Conservation (phyloP, 1,140 invertebrate genomes). For the Conus betulinus region DNA sequence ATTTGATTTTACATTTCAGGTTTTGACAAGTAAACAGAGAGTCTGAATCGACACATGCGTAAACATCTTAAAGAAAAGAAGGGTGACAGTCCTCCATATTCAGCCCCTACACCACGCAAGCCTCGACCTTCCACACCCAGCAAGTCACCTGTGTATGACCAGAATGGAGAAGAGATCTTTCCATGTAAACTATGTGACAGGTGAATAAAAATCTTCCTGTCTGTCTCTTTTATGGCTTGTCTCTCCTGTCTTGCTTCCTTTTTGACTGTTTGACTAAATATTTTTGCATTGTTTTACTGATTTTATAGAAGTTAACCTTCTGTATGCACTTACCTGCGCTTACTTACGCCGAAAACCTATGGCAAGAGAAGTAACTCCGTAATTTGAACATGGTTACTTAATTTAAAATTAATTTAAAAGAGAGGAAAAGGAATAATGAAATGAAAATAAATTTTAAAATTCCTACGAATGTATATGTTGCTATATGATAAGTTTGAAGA, state of each 20-base stretch:
- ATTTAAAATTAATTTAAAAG: too few species aligned
- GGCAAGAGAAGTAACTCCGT: too few species aligned
- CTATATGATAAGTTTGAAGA: too few species aligned
- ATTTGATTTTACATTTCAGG: conserved; percentile 77
- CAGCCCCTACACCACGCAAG: conserved; percentile 29
- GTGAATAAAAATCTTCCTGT: conserved; percentile 82
- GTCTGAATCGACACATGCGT: conserved; percentile 85
- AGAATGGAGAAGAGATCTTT: conserved; percentile 79
- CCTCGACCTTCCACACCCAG: conserved; percentile 44
- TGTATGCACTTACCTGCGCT: too few species aligned
- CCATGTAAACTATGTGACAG: conserved; percentile 98
- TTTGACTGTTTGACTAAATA: too few species aligned
- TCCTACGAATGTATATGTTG: too few species aligned
- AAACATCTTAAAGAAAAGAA: conserved; percentile 77
- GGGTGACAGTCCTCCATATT: conserved; percentile 9
- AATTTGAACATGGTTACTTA: too few species aligned
- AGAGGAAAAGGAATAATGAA: too few species aligned
- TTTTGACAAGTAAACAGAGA: conserved; percentile 87
- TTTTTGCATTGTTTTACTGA: too few species aligned
- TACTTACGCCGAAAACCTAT: too few species aligned
- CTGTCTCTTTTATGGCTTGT: neutral
- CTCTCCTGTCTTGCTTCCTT: neutral
- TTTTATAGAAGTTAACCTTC: too few species aligned
- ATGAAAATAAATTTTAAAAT: too few species aligned
- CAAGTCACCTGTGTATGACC: conserved; percentile 75